Percentiles rank a stretch among this genome's conserved stretches.
phyloP scores from a whole-genome alignment of 1,140 invertebrate species.

The Amphibalanus amphitrite region DNA sequence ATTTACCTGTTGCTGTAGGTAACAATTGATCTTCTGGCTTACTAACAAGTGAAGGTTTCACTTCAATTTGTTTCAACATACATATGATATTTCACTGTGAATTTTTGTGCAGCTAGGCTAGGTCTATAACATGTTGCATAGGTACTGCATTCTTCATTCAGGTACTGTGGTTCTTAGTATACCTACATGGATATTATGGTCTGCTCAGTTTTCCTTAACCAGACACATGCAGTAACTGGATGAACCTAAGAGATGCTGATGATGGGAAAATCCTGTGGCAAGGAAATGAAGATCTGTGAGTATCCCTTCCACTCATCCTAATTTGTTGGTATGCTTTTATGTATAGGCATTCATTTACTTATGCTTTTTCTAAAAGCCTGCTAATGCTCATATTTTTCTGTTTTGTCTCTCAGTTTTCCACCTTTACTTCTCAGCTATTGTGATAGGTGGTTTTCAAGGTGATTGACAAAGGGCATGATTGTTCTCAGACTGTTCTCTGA shows the following conservation, averaged over 20 bases:
- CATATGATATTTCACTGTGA: background rate
- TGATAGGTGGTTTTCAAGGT: too few relatives aligned
- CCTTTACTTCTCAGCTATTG: too few relatives aligned
- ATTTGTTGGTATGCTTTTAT: background rate
- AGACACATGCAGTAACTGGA: conserved; percentile 67
- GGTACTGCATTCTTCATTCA: too few relatives aligned
- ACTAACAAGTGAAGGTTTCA: background rate
- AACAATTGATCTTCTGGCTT: background rate
- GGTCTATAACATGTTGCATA: too few relatives aligned
- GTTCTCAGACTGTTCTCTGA: too few relatives aligned
- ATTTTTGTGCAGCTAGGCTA: background rate
- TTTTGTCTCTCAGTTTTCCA: too few relatives aligned
- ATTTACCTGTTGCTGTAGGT: too few relatives aligned
- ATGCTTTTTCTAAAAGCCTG: background rate
- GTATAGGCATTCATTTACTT: background rate
- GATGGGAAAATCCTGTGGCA: conserved; percentile 94
- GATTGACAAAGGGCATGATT: too few relatives aligned
- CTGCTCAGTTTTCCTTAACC: conserved; percentile 10
- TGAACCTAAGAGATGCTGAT: conserved; percentile 91
- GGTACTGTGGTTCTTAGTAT: too few relatives aligned
- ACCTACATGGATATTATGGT: background rate
- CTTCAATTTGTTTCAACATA: background rate
- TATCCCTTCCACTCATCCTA: conserved; percentile 14
- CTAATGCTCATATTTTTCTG: too few relatives aligned
- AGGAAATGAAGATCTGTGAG: conserved; percentile 87